Conservation (phyloP, 2,113 vertebrate genomes). For the Podocnemis expansa region DNA sequence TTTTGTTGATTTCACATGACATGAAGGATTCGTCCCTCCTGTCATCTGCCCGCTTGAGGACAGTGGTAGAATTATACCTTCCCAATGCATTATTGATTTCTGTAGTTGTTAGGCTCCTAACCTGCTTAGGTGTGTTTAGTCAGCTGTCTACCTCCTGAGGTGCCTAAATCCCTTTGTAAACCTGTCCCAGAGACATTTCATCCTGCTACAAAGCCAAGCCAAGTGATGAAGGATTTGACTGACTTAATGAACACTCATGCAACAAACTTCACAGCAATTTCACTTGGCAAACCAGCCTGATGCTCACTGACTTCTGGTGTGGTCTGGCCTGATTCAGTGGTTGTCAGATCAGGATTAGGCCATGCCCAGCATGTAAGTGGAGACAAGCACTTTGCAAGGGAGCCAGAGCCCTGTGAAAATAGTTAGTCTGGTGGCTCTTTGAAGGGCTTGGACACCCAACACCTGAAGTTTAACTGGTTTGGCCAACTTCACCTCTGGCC, state of each 20-base stretch:
- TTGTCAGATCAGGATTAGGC: neutral
- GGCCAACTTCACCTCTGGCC: neutral
- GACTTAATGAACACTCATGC: neutral
- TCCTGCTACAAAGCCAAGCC: neutral
- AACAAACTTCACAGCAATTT: neutral
- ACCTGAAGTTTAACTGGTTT: rapidly evolving
- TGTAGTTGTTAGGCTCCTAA: no score
- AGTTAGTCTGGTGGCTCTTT: neutral
- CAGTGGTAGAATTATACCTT: no score
- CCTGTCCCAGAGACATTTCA: neutral
- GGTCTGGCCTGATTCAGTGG: neutral
- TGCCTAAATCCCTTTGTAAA: neutral
- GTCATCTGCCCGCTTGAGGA: no score
- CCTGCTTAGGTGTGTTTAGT: neutral
- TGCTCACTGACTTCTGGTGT: neutral
- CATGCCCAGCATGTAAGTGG: neutral
- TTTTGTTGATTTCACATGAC: no score
- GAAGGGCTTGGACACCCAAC: neutral
- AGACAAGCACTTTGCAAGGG: neutral
- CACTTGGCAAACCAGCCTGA: neutral
- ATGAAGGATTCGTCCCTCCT: no score
- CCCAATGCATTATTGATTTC: no score
- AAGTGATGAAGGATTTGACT: no score
- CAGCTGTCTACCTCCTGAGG: neutral
- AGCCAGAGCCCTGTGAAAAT: neutral